Conservation (phyloP, 92 coral and sea anemone genomes). For the Epizoanthus illoricatus region DNA sequence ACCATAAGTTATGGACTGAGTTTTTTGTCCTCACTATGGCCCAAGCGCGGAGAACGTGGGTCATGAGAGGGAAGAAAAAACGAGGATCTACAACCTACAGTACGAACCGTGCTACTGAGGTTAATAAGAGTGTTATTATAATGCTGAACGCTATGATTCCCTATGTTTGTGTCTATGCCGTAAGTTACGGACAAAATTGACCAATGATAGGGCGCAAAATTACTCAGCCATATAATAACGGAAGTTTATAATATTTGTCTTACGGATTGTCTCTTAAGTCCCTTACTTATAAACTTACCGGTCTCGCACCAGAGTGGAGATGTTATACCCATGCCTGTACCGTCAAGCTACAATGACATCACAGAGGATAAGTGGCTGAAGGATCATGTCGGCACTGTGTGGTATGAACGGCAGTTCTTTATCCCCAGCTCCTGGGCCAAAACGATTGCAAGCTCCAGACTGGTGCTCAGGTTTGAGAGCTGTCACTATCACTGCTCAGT, state of each 20-base stretch:
- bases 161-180: too few species aligned
- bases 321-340: constrained; percentile 86
- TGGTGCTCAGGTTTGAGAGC: constrained; percentile 81
- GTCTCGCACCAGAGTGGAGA: constrained; percentile 60
- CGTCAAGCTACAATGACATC: constrained; percentile 90
- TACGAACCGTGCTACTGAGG: too few species aligned
- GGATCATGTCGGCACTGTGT: constrained; percentile 89
- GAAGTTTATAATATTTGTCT: background rate
- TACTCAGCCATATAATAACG: background rate
- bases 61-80: too few species aligned
- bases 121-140: too few species aligned
- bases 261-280: too few species aligned
- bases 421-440: constrained; percentile 70
- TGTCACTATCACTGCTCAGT: constrained; percentile 72
- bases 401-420: constrained; percentile 79
- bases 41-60: too few species aligned
- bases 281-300: background rate
- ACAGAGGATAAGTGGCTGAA: constrained; percentile 79
- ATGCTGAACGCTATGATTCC: too few species aligned
- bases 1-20: too few species aligned
- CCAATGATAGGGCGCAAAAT: too few species aligned
- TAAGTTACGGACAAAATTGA: too few species aligned
- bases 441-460: constrained; percentile 16
- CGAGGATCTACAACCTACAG: too few species aligned
- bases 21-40: too few species aligned